Evolutionary conservation across 23 tunicate genomes (phyloP).

Genomic region (Ciona savignyi): DNA sequence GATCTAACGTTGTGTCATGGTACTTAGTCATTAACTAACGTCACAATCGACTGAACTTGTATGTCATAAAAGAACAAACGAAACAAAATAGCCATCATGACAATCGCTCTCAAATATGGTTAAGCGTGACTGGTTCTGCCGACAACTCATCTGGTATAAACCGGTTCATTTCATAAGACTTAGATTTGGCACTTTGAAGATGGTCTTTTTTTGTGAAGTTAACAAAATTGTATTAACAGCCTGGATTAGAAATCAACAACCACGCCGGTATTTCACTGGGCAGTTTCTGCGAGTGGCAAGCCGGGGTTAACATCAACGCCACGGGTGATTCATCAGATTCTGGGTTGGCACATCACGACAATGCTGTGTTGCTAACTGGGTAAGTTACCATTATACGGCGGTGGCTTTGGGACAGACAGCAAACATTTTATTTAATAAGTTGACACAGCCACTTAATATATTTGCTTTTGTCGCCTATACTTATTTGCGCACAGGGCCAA

Average conservation of each 20-base stretch:
- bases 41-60: too few relatives aligned
- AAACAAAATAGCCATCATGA: too few relatives aligned
- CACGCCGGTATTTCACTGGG: constrained; percentile 75
- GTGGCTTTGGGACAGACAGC: neutral
- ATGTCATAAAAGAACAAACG: too few relatives aligned
- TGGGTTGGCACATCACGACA: constrained; percentile 96
- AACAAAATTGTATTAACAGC: constrained; percentile 64
- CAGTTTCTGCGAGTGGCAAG: constrained; percentile 97
- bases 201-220: too few relatives aligned
- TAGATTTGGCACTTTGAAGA: too few relatives aligned
- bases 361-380: constrained; percentile 97
- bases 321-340: constrained; percentile 33
- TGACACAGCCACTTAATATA: neutral
- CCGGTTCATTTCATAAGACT: too few relatives aligned
- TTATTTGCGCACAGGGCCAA: neutral
- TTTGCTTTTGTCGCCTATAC: neutral
- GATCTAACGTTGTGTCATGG: too few relatives aligned
- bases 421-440: neutral
- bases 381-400: constrained; percentile 21
- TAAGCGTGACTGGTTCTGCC: too few relatives aligned
- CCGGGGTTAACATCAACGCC: constrained; percentile 59
- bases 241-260: constrained; percentile 54
- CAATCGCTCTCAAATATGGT: too few relatives aligned
- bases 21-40: too few relatives aligned
- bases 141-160: too few relatives aligned